Conservation (phyloP, 2,113 vertebrate genomes). For the Calyptommatus sinebrachiatus region DNA sequence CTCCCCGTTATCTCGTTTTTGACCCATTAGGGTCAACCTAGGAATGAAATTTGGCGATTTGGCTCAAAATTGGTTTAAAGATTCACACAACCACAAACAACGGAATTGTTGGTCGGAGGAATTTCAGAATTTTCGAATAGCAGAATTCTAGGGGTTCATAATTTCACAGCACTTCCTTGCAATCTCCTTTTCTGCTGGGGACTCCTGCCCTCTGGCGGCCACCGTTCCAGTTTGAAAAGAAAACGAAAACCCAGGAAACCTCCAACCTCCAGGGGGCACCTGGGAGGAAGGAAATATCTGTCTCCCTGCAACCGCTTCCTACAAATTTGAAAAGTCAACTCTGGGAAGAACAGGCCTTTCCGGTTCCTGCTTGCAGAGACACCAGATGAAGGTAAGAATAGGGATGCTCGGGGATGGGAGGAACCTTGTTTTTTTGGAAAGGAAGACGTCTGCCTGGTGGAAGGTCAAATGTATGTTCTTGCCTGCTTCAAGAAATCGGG, state of each 20-base stretch:
- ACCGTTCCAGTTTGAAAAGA: too few species aligned
- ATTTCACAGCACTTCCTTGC: neutral
- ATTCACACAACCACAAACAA: too few species aligned
- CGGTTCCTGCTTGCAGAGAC: neutral
- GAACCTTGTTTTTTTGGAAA: neutral
- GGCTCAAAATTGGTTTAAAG: too few species aligned
- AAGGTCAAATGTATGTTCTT: too few species aligned
- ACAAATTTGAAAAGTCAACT: neutral
- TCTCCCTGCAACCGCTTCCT: neutral
- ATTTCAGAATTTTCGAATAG: too few species aligned
- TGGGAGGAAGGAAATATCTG: neutral
- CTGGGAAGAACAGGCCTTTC: too few species aligned
- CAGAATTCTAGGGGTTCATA: too few species aligned
- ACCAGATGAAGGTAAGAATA: neutral
- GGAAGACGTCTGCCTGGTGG: neutral
- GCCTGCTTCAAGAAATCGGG: too few species aligned
- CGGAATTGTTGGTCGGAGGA: too few species aligned
- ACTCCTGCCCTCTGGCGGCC: neutral
- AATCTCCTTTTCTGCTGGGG: neutral
- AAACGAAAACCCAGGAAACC: neutral
- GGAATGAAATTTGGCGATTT: too few species aligned
- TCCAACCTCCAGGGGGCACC: slow-evolving; percentile 20
- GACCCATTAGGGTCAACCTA: too few species aligned
- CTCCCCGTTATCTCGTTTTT: too few species aligned
- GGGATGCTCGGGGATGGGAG: neutral